Evolutionary conservation across 1,140 invertebrate species (phyloP).

Genomic region (Drosophila busckii): DNA sequence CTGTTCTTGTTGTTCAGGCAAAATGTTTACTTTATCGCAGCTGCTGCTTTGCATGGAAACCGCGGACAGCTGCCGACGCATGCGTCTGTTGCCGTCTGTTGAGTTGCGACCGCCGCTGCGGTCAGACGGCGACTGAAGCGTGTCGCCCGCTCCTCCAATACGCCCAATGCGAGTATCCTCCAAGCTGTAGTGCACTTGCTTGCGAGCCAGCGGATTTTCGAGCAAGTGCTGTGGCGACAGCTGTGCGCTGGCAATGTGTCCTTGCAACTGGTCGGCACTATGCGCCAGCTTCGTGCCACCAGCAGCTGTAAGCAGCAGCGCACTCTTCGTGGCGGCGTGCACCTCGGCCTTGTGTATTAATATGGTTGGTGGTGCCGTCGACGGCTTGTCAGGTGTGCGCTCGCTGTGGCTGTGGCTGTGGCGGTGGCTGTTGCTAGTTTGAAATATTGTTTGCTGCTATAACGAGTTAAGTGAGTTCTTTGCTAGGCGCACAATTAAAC

Average conservation of each 20-base stretch:
- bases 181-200: constrained; percentile 50
- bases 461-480: constrained; percentile 73
- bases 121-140: no score
- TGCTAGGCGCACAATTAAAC: constrained; percentile 45
- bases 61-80: constrained; percentile 52
- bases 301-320: constrained; percentile 35
- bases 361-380: constrained; percentile 52
- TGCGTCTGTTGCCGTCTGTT: no score
- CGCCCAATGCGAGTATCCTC: no score
- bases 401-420: constrained; percentile 9
- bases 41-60: constrained; percentile 49
- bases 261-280: constrained; percentile 16
- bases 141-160: no score
- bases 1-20: constrained; percentile 45
- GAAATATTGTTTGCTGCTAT: constrained; percentile 78
- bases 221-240: constrained; percentile 2
- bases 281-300: constrained; percentile 36
- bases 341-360: constrained; percentile 63
- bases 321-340: constrained; percentile 54
- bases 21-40: constrained; percentile 74
- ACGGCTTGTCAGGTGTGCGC: background rate
- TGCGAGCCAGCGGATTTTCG: constrained; percentile 25
- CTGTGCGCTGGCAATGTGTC: constrained; percentile 15
- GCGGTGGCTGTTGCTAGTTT: constrained; percentile 64
- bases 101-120: constrained; percentile 9